Conservation (phyloP, 2,888 invertebrate species). For the Sericinus montela region DNA sequence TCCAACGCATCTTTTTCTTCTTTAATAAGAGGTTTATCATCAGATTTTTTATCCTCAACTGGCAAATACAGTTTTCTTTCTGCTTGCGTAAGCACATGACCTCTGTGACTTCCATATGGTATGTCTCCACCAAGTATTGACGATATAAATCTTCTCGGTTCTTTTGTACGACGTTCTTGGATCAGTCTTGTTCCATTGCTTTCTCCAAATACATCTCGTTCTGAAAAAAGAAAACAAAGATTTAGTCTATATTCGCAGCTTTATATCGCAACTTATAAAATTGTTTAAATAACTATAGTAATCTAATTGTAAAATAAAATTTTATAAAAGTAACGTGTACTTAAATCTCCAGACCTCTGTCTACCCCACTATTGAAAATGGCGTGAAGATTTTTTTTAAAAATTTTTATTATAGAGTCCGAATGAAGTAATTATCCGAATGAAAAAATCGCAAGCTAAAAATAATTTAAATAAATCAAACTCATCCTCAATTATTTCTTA, state of each 20-base stretch:
- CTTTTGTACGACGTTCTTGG: conserved; percentile 61
- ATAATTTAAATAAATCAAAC: too few relatives aligned
- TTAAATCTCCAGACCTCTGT: too few relatives aligned
- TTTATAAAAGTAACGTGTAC: too few relatives aligned
- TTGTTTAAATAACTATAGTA: too few relatives aligned
- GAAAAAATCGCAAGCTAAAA: too few relatives aligned
- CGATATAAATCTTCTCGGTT: conserved; percentile 84
- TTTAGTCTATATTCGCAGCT: background rate
- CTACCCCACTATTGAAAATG: too few relatives aligned
- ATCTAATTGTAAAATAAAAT: too few relatives aligned
- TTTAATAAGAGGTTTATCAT: conserved; percentile 75
- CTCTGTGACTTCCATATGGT: conserved; percentile 87
- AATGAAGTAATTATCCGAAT: too few relatives aligned
- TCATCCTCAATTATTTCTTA: background rate
- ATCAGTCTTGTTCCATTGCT: conserved; percentile 44
- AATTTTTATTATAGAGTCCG: too few relatives aligned
- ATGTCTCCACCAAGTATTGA: conserved; percentile 90
- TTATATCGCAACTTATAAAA: too few relatives aligned
- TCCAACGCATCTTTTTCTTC: conserved; percentile 84
- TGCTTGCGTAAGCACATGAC: conserved; percentile 88
- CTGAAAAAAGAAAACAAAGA: conserved; percentile 42
- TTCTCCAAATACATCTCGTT: conserved; percentile 75
- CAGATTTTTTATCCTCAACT: conserved; percentile 77
- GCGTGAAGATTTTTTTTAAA: too few relatives aligned
- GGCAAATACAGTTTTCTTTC: conserved; percentile 89